Conservation (phyloP, 2,797 vertebrate genomes). For the Anguilla megastoma region DNA sequence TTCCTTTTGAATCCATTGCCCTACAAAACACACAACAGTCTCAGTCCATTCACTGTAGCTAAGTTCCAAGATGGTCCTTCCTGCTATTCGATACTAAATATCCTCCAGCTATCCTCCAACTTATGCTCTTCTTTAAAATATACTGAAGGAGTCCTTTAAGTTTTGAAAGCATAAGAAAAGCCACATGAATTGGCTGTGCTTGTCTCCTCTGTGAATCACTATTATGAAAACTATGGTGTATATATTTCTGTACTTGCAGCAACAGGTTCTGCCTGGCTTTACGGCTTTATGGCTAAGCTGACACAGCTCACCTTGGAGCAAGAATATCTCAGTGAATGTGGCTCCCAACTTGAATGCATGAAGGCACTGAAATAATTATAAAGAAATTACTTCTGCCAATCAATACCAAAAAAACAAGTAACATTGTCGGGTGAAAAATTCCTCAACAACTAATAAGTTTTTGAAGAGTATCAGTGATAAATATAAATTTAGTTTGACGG, state of each 20-base stretch:
- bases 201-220: background rate
- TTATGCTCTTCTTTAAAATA: background rate
- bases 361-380: background rate
- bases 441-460: background rate
- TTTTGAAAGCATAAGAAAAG: background rate
- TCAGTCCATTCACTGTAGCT: background rate
- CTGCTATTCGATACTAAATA: background rate
- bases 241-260: background rate
- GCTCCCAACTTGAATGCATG: background rate
- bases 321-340: background rate
- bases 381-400: background rate
- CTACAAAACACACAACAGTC: constrained; percentile 57
- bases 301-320: constrained; percentile 15
- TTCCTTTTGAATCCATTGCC: constrained; percentile 63
- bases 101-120: background rate
- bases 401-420: background rate
- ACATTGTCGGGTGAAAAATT: background rate
- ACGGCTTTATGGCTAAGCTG: background rate
- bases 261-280: background rate
- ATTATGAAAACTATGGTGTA: background rate
- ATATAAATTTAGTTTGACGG: background rate
- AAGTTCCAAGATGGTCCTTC: background rate
- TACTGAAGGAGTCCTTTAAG: background rate
- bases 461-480: background rate
- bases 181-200: background rate